Evolutionary conservation across 1,140 invertebrate genomes (phyloP), one percentile per base, ranked within the genome.

Genomic region (Brachionus paranguensis): DNA sequence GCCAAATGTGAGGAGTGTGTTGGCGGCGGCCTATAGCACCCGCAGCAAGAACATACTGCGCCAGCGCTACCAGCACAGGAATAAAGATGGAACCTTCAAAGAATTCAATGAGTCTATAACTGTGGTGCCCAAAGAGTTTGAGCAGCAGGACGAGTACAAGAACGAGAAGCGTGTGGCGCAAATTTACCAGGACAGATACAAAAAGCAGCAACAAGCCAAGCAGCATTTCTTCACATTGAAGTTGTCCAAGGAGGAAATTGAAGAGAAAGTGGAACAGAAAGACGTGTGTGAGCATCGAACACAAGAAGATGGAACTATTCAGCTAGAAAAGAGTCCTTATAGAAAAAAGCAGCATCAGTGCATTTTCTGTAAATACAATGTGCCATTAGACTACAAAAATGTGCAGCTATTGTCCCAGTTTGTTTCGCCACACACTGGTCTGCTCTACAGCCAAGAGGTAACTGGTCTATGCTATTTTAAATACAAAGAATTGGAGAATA

Each of bases 361-460:
- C 50, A 76, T 84, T 7, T 78, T 84, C 33, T 84, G 84, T 33
- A 47, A 78, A 68, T 43, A 76, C 20, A 78, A 78, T 24, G 33
- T 84, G 20, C 47, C 47, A n/a, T 17, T 84, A 3, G 84, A 84
- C 29, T 84, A 78, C 27, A 78, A 78, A 37, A 84, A 84, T 50
- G 37, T 45, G 3, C 43, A 64, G 20, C 64, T 84, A 6, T 65
- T 84, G 14, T 50, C 37, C 41, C 84, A 84, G 45, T 84, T 84
- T 68, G 64, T 84, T 11, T 84, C 84, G 24, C 84, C 84, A n/a
- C 84, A 84, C 1, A 84, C 84, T 10, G 84, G 84, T 70, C n/a
- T 64, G 4, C 20, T 84, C 27, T 84, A 68, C 50, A 65, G 55
- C 60, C 84, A 78, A 78, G 50, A 78, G 24, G 65, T 68, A 0